Percentiles rank a stretch among this genome's conserved stretches.
Evolutionary conservation across 2,113 vertebrate species (phyloP).

Genomic region (Nycticorax nycticorax): DNA sequence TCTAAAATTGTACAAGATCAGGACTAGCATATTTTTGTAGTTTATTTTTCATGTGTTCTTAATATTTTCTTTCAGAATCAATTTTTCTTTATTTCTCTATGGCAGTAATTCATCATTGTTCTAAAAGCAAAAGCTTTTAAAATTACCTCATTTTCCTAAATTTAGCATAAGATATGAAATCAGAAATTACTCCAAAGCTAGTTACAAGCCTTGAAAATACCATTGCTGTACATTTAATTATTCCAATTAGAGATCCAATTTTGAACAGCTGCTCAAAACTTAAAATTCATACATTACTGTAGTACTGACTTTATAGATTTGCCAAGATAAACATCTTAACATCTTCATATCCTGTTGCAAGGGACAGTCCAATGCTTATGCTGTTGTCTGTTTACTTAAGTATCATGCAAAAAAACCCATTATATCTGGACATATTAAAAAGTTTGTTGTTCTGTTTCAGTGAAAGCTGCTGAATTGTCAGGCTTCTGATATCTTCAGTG

Average conservation of each 20-base stretch:
- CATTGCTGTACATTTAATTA: not conserved
- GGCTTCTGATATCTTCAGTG: not conserved
- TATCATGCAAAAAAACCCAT: not conserved
- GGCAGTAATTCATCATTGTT: not conserved
- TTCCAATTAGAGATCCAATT: not conserved
- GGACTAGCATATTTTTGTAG: not conserved
- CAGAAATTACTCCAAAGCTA: fast-evolving
- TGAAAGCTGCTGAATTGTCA: not conserved
- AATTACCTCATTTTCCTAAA: not conserved
- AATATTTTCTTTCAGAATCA: not conserved
- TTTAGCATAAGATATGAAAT: not conserved
- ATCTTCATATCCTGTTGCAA: not conserved
- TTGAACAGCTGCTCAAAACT: not conserved
- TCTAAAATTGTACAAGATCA: not conserved
- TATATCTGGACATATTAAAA: not conserved
- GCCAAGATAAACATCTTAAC: not conserved
- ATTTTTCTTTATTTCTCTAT: not conserved
- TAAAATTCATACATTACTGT: fast-evolving
- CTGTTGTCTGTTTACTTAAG: not conserved
- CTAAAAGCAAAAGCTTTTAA: not conserved
- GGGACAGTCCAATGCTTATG: not conserved
- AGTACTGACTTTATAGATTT: not conserved
- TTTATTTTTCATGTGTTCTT: not conserved
- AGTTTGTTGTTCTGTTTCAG: not conserved
- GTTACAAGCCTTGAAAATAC: not conserved